Percentiles rank a stretch among this genome's conserved stretches.
These are phyloP conservation scores for Steinernema scapterisci DNA, from an alignment of 2,888 invertebrate genomes.

Conservation along the genomic window DNA sequence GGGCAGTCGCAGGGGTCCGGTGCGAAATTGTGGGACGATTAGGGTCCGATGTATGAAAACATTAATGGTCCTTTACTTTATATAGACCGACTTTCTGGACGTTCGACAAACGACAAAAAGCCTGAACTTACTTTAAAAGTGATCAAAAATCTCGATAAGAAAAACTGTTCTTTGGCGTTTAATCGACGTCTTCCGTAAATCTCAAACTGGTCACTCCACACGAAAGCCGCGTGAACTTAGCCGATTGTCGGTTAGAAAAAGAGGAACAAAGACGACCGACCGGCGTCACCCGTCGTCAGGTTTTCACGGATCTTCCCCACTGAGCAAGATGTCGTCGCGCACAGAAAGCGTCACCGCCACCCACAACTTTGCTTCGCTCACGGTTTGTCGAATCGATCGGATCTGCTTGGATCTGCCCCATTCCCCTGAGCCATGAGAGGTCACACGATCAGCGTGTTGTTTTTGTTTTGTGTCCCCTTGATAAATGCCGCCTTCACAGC, in stretches of 20 bases:
- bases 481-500: slow-evolving; percentile 50
- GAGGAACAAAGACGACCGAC: slow-evolving; percentile 22
- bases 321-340: neutral
- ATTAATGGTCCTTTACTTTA: too few species aligned
- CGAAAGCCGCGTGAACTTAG: neutral
- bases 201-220: neutral
- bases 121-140: too few species aligned
- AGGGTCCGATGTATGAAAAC: too few species aligned
- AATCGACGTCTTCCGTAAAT: too few species aligned
- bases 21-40: too few species aligned
- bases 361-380: neutral
- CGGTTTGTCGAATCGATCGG: slow-evolving; percentile 14
- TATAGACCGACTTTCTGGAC: too few species aligned
- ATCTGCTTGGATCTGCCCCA: neutral
- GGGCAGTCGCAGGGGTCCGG: too few species aligned
- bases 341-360: slow-evolving; percentile 12
- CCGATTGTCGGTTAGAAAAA: neutral
- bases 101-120: too few species aligned
- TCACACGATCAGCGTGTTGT: neutral
- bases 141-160: too few species aligned
- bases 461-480: neutral
- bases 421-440: neutral
- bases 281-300: neutral
- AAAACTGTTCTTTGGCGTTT: too few species aligned
- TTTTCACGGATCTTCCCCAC: slow-evolving; percentile 30